Evolutionary conservation across 2,797 vertebrate genomes (phyloP).

Genomic region (Intellagama lesueurii): DNA sequence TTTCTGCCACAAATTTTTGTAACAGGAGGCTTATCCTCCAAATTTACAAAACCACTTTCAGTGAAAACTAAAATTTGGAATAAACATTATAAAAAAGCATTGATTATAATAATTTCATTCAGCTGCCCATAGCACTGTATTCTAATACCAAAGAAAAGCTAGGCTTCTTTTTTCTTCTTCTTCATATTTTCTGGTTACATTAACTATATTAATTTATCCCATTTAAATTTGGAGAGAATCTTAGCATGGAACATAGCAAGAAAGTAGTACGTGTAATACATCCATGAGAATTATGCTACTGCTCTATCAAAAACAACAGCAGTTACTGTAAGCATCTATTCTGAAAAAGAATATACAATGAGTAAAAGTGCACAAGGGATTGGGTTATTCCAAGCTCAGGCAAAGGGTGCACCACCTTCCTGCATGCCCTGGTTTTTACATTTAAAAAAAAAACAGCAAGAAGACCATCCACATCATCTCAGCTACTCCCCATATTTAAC

Average conservation of each 20-base stretch:
- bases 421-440: neutral
- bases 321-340: neutral
- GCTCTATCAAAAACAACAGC: neutral
- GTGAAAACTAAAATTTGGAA: neutral
- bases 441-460: too few relatives aligned
- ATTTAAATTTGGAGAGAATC: neutral
- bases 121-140: neutral
- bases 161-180: slow-evolving; percentile 1
- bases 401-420: slow-evolving; percentile 21
- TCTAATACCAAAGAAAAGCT: neutral
- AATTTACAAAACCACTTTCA: slow-evolving; percentile 28
- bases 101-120: neutral
- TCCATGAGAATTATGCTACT: neutral
- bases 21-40: slow-evolving; percentile 7
- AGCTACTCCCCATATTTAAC: too few relatives aligned
- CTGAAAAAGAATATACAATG: neutral
- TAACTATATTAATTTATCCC: neutral
- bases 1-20: neutral
- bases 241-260: neutral
- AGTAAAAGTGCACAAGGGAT: neutral
- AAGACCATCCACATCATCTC: too few relatives aligned
- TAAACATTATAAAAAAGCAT: too few relatives aligned
- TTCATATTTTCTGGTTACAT: neutral
- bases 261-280: neutral
- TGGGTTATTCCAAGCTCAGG: neutral